These are phyloP conservation scores for Caenorhabditis doughertyi DNA, from an alignment of 2,888 invertebrate species.

Conservation along the genomic window DNA sequence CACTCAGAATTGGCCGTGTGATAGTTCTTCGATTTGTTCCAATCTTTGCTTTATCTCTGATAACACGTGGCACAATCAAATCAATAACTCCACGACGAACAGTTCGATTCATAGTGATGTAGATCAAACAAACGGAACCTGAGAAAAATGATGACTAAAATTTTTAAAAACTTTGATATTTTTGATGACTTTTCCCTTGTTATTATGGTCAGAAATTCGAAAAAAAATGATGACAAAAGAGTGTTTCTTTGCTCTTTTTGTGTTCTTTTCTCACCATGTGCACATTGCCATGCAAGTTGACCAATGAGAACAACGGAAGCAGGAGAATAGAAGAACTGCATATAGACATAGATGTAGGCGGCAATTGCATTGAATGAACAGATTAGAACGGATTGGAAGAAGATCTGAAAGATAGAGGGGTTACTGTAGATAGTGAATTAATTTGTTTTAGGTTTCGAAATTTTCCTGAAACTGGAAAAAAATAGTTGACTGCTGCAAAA, in stretches of 20 bases:
- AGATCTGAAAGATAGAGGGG: conserved; percentile 48
- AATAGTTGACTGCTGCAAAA: too few species aligned
- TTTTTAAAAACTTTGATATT: not conserved
- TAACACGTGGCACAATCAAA: conserved; percentile 35
- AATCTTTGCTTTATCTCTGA: conserved; percentile 16
- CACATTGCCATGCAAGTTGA: conserved; percentile 69
- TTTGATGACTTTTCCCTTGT: conserved; percentile 2
- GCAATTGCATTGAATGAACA: conserved; percentile 66
- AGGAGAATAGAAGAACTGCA: conserved; percentile 69
- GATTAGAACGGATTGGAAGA: conserved; percentile 65
- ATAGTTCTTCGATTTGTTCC: conserved; percentile 3
- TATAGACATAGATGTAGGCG: conserved; percentile 70
- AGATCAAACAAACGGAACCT: conserved; percentile 56
- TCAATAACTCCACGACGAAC: conserved; percentile 51
- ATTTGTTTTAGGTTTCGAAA: too few species aligned
- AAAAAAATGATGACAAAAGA: conserved; percentile 16
- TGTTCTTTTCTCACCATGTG: conserved; percentile 56
- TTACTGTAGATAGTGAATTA: too few species aligned
- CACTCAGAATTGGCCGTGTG: conserved; percentile 33
- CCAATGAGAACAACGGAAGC: conserved; percentile 63
- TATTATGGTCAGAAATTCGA: not conserved
- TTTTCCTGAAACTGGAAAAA: too few species aligned
- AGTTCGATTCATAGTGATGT: conserved; percentile 57
- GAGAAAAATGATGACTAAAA: not conserved
- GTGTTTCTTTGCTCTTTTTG: not conserved